Conservation (phyloP, 2,113 vertebrate genomes). For the Panurus biarmicus region DNA sequence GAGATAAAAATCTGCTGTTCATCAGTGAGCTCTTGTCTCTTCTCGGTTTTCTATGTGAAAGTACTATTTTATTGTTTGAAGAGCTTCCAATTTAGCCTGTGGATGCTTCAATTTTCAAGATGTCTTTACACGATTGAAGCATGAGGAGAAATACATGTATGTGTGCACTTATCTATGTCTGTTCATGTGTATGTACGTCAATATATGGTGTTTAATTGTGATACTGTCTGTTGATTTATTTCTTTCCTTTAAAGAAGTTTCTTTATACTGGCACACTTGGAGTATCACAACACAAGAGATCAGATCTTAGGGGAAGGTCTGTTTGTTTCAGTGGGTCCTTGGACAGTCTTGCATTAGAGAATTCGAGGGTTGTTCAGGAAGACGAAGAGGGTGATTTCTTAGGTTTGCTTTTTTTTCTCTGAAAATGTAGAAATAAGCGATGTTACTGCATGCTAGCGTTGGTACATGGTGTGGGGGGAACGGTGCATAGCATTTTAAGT, state of each 20-base stretch:
- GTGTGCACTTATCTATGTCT: neutral
- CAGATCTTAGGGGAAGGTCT: neutral
- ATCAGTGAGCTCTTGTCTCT: neutral
- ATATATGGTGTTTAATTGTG: neutral
- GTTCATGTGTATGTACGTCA: neutral
- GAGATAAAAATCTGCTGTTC: conserved; percentile 21
- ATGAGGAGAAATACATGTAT: neutral
- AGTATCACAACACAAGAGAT: neutral
- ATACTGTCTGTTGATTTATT: too few species aligned
- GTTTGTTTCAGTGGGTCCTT: neutral
- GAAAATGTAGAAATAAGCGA: neutral
- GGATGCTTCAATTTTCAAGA: neutral
- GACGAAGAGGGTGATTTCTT: neutral
- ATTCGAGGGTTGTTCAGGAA: neutral
- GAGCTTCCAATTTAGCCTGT: neutral
- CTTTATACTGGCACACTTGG: neutral
- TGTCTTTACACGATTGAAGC: neutral
- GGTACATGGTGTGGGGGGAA: neutral
- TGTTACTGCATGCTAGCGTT: neutral
- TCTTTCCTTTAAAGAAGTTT: neutral
- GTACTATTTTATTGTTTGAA: neutral
- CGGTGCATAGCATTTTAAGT: neutral
- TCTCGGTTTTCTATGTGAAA: neutral
- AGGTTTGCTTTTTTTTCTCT: neutral
- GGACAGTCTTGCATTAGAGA: neutral